Evolutionary conservation across 2,888 invertebrate genomes (phyloP), one percentile per base, ranked within the genome.

Genomic region (Heteromurus nitidus): DNA sequence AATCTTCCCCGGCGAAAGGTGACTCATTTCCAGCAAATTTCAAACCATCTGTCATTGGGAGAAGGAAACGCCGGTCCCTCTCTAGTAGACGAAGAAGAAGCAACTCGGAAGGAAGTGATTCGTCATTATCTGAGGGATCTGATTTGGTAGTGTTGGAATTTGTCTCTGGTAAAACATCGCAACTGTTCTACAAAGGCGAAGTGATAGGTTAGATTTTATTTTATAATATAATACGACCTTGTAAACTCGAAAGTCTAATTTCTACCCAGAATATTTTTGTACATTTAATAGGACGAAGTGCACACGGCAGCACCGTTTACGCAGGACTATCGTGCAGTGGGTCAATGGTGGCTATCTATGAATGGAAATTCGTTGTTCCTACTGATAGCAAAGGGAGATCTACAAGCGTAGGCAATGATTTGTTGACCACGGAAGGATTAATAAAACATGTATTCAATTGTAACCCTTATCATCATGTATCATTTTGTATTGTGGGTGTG

Each of bases 271-370:
- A 13, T 36, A 7, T 73, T 44, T 60, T 47, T n/a, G 26, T 20
- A 30, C 20, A 50, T 11, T 62, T 62, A 53, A 9, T 82, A 93
- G 94, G 94, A 1, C 95, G 95, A 88, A 94, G 94, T 28, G 90
- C 92, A 30, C 92, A 92, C 84, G 95, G 95, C 7, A 93, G 93
- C 60, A 92, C 93, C 26, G 93, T 94, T 2, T 95, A 93, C 89
- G 91, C 92, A 22, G 95, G 94, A 5, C 92, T 96, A 22, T 91
- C 92, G 72, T 92, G 92, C 77, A 92, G 92, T 16, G 95, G 95
- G 0, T 93, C 94, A 85, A 88, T 93, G 64, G 90, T 95, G 0
- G 92, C 93, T 31, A 91, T 95, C 16, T 93, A 93, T 28, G 95
- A 96, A 89, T 97, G 96, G 96, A 91, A 77, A 60, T 87, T 86